phyloP scores from a whole-genome alignment of 2,797 vertebrate genomes.

The Onychomys leucogaster region DNA sequence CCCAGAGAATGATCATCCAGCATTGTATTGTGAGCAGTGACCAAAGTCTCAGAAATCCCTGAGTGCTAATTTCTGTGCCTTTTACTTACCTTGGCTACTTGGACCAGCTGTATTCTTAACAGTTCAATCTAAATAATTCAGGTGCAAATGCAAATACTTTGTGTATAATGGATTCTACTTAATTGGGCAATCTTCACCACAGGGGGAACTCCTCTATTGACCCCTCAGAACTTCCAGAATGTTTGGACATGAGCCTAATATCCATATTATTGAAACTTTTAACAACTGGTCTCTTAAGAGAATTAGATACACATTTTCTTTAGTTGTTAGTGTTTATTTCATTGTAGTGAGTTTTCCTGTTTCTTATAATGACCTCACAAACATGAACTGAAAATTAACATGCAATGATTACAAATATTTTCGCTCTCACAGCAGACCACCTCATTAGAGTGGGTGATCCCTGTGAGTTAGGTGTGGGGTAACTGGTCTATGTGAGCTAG shows the following conservation, averaged over 20 bases:
- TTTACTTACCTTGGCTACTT: conserved; percentile 55
- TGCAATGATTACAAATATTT: not conserved
- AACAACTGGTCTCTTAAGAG: not conserved
- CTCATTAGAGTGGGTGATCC: not conserved
- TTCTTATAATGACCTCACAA: not conserved
- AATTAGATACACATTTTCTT: not conserved
- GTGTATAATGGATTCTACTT: conserved; percentile 62
- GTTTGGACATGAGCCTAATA: conserved; percentile 39
- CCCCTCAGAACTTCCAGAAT: conserved; percentile 58
- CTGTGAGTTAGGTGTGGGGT: not conserved
- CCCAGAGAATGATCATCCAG: not conserved
- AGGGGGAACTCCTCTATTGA: conserved; percentile 35
- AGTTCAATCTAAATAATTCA: conserved; percentile 59
- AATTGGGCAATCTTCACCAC: not conserved
- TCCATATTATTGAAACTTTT: not conserved
- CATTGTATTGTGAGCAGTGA: not conserved
- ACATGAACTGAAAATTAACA: conserved; percentile 34
- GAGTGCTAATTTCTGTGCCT: conserved; percentile 40
- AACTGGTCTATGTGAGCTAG: not conserved
- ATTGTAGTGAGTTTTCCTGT: not conserved
- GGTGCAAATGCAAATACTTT: conserved; percentile 44
- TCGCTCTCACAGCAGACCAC: not conserved
- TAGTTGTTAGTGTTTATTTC: not conserved
- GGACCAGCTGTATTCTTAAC: conserved; percentile 30
- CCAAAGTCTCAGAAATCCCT: not conserved